Base-by-base conservation (phyloP, 2,113 vertebrate genomes). In the Channa argus region DNA sequence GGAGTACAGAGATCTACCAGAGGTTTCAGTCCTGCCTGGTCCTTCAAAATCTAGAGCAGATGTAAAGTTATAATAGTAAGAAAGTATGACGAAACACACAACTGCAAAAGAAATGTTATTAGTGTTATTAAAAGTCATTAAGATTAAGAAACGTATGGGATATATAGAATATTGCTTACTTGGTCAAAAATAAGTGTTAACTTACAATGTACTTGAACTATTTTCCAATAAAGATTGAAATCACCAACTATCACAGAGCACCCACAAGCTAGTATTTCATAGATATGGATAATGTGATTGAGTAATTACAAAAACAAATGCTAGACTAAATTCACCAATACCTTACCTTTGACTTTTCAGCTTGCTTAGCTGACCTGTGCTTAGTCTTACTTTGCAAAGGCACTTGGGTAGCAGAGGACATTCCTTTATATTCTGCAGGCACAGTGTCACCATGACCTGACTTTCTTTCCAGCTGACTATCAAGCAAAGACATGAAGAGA, bases 1-100 rank as follows among this genome's bases (percentile, higher is more conserved):
- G 95, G 96, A 77, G 94, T 96, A 47, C 89, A 94, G 74, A 96
- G 83, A 83, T 97, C 91, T 37, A 84, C 39, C 3, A 87, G 88
- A 66, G 93, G 91, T 80, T 90, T 90, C 56, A 88, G 80, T 45
- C 91, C 92, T 61, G 93, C 79, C 76, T 37, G 66, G 65, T 73
- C 72, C 33, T 33, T 80, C 51, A 41, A 1, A 33, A 36, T 53
- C 74, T 87, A 46, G 5, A 60, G 63, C 2, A 36, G 5, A 50
- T n/a, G 34, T 6, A 54, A 55, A 56, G 7, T 24, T 24, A 24
- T 24, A 24, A 24, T 24, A 24, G 24, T 24, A 24, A 24, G 24
- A 24, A 24, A 24, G 24, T 24, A 24, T 24, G 24, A n/a, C n/a
- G 62, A 36, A 70, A 41, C 4, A 41, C 39, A 41, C 38, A 54